phyloP scores from a whole-genome alignment of 2,797 vertebrate species.

The Phoeniculus purpureus region DNA sequence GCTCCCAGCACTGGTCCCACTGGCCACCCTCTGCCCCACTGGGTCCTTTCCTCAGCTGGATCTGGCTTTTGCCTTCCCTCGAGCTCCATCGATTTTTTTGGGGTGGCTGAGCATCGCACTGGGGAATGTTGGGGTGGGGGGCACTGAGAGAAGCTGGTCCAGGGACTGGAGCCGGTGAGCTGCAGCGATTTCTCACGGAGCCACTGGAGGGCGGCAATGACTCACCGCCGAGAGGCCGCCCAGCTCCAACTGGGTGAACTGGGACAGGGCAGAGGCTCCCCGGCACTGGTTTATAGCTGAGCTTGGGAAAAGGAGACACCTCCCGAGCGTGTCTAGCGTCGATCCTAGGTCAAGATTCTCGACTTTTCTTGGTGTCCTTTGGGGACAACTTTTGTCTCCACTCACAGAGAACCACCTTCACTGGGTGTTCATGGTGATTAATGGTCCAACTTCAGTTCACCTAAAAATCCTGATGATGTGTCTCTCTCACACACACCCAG shows the following conservation, averaged over 20 bases:
- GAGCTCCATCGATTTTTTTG: background rate
- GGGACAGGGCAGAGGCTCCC: background rate
- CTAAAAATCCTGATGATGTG: background rate
- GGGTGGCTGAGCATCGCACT: background rate
- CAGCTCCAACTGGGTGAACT: rapidly evolving
- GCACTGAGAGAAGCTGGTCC: background rate
- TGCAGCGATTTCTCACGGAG: background rate
- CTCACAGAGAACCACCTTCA: background rate
- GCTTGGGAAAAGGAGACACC: background rate
- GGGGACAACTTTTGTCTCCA: background rate
- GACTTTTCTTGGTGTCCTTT: background rate
- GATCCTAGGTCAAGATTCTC: background rate
- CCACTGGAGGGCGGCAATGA: constrained; percentile 58
- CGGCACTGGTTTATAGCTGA: too few relatives aligned
- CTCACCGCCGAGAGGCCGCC: background rate
- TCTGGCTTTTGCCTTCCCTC: too few relatives aligned
- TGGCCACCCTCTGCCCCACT: background rate
- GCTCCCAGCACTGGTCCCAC: rapidly evolving
- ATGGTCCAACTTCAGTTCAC: background rate
- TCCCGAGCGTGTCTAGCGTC: too few relatives aligned
- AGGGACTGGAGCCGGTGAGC: background rate
- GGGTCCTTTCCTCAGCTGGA: background rate
- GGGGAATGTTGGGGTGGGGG: background rate
- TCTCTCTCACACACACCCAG: background rate
- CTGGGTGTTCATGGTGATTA: background rate